These are phyloP conservation scores for Rhyacophila evoluta DNA, from an alignment of 2,888 invertebrate species.

Conservation along the genomic window DNA sequence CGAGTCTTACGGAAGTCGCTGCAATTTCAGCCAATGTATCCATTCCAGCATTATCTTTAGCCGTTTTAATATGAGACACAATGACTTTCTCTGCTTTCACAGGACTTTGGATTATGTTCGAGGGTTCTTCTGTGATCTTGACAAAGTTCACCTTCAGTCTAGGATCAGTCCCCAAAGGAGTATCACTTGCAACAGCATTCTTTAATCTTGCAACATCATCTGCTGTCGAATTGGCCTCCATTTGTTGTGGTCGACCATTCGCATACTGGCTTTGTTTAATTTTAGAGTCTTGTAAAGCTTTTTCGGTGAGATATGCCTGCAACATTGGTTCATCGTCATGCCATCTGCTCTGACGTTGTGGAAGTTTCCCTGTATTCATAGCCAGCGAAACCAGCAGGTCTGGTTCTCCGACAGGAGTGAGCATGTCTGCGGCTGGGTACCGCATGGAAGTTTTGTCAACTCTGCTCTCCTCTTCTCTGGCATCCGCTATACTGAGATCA, in stretches of 20 bases:
- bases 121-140: slow-evolving; percentile 2
- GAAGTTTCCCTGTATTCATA: slow-evolving; percentile 73
- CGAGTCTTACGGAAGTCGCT: slow-evolving; percentile 53
- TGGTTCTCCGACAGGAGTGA: slow-evolving; percentile 73
- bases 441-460: slow-evolving; percentile 56
- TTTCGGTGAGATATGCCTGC: slow-evolving; percentile 79
- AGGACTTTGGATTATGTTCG: not conserved
- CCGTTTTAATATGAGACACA: slow-evolving; percentile 26
- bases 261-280: slow-evolving; percentile 77
- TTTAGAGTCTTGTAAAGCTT: slow-evolving; percentile 77
- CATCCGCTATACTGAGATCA: slow-evolving; percentile 66
- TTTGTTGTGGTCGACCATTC: slow-evolving; percentile 54
- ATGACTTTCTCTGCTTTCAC: slow-evolving; percentile 3
- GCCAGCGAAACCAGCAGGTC: slow-evolving; percentile 74
- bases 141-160: slow-evolving; percentile 20
- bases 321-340: slow-evolving; percentile 75
- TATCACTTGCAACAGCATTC: slow-evolving; percentile 29
- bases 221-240: slow-evolving; percentile 32
- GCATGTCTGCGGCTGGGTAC: slow-evolving; percentile 64
- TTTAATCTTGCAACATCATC: slow-evolving; percentile 26
- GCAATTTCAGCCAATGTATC: slow-evolving; percentile 55
- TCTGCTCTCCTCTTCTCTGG: slow-evolving; percentile 60
- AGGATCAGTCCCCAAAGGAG: not conserved
- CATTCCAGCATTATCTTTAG: slow-evolving; percentile 49
- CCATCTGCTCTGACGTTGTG: slow-evolving; percentile 71